Conservation (phyloP, 2,113 vertebrate genomes). For the Anolis carolinensis region DNA sequence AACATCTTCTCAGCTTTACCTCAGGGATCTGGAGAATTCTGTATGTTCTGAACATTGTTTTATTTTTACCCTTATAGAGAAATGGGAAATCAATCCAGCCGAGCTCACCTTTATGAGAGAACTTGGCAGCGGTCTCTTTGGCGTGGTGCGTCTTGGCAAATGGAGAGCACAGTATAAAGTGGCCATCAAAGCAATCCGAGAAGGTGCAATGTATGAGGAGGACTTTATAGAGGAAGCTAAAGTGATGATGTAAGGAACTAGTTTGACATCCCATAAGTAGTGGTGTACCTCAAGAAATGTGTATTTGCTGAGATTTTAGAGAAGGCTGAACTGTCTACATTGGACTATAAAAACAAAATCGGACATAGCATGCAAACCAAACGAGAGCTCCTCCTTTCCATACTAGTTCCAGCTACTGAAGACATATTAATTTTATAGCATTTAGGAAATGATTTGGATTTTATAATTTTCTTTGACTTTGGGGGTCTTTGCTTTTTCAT, state of each 20-base stretch:
- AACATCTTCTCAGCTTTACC: neutral
- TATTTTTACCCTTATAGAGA: constrained; percentile 74
- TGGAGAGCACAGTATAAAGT: constrained; percentile 92
- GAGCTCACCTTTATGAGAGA: constrained; percentile 96
- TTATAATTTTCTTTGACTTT: neutral
- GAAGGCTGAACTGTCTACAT: neutral
- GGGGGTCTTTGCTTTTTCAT: neutral
- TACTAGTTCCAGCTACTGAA: neutral
- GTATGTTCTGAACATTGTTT: neutral
- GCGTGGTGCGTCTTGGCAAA: constrained; percentile 90
- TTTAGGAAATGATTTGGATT: neutral
- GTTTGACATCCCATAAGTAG: neutral
- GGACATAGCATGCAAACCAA: neutral
- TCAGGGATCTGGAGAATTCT: neutral
- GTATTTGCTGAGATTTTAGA: neutral
- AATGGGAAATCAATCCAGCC: constrained; percentile 92
- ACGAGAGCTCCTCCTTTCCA: neutral
- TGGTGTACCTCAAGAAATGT: neutral
- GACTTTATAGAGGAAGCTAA: constrained; percentile 97
- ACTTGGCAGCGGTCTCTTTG: constrained; percentile 89
- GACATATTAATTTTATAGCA: neutral
- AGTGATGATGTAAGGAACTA: constrained; percentile 90
- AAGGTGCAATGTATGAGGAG: constrained; percentile 94
- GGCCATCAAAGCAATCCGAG: constrained; percentile 93
- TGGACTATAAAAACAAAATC: neutral